Percentiles rank a stretch among this genome's conserved stretches.
These are phyloP conservation scores for Malachius bipustulatus DNA, from an alignment of 2,888 invertebrate genomes.

Conservation along the genomic window DNA sequence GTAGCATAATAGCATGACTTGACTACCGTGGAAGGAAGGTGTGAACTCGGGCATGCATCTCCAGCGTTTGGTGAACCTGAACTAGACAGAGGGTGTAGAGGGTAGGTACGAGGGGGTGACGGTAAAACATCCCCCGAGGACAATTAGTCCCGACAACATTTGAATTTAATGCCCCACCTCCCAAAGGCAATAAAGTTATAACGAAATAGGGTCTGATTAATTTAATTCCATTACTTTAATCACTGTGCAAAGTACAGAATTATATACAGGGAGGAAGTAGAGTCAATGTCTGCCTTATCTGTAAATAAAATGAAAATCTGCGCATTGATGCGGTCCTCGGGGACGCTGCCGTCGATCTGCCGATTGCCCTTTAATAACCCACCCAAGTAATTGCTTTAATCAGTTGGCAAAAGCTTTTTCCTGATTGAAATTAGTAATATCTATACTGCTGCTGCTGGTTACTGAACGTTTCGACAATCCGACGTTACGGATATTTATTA, in stretches of 20 bases:
- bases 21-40: too few species aligned
- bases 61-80: slow-evolving; percentile 17
- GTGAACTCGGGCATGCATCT: slow-evolving; percentile 24
- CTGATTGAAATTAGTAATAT: slow-evolving; percentile 2
- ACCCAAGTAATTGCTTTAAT: slow-evolving; percentile 2
- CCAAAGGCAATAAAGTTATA: slow-evolving; percentile 32
- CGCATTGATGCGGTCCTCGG: slow-evolving; percentile 13
- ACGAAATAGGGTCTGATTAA: slow-evolving; percentile 38
- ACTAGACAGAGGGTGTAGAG: slow-evolving; percentile 21
- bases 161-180: slow-evolving; percentile 33
- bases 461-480: too few species aligned
- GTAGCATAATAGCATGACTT: too few species aligned
- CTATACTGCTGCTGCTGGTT: too few species aligned
- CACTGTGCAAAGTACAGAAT: slow-evolving; percentile 43
- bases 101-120: slow-evolving; percentile 19
- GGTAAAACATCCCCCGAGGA: slow-evolving; percentile 32
- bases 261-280: too few species aligned
- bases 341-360: slow-evolving; percentile 2
- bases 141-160: slow-evolving; percentile 35
- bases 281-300: slow-evolving; percentile 15
- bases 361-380: not conserved
- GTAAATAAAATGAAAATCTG: slow-evolving; percentile 27
- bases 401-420: not conserved
- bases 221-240: slow-evolving; percentile 46
- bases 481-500: too few species aligned